phyloP scores from a whole-genome alignment of 2,797 vertebrate genomes.

The Myripristis murdjan region DNA sequence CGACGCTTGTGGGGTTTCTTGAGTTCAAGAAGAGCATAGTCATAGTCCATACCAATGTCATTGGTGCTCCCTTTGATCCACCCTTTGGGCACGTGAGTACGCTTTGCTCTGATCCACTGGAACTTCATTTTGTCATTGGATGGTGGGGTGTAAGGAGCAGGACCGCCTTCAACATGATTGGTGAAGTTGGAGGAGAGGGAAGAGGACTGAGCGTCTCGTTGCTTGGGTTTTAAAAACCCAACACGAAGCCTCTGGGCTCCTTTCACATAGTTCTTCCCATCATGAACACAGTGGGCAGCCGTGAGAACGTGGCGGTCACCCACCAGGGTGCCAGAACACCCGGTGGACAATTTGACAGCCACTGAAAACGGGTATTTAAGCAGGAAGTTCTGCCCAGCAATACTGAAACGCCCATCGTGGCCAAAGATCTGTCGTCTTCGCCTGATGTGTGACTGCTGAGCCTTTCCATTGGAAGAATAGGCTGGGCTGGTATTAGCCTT shows the following conservation, averaged over 20 bases:
- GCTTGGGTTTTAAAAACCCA: conserved; percentile 92
- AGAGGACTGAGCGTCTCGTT: conserved; percentile 82
- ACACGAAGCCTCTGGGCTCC: conserved; percentile 96
- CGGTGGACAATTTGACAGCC: conserved; percentile 96
- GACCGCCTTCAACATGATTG: conserved; percentile 61
- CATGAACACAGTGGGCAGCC: conserved; percentile 96
- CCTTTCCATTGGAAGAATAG: conserved; percentile 59
- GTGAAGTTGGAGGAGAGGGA: conserved; percentile 82
- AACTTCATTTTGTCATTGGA: conserved; percentile 92
- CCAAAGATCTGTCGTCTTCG: conserved; percentile 96
- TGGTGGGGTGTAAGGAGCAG: conserved; percentile 48
- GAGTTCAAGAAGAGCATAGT: conserved; percentile 96
- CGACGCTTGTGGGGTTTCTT: conserved; percentile 96
- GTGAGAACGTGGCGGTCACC: conserved; percentile 96
- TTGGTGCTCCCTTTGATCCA: conserved; percentile 98
- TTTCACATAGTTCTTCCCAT: conserved; percentile 97
- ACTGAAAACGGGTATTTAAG: conserved; percentile 96
- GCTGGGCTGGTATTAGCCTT: conserved; percentile 40
- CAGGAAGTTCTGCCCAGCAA: conserved; percentile 93
- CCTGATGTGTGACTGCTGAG: conserved; percentile 74
- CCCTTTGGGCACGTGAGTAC: conserved; percentile 97
- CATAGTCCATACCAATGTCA: conserved; percentile 99
- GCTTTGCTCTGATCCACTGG: conserved; percentile 97
- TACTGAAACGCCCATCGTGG: conserved; percentile 95
- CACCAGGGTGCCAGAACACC: conserved; percentile 95